Base-by-base conservation (phyloP, 35 echinoderm and acorn worm genomes). In the Anneissia japonica region DNA sequence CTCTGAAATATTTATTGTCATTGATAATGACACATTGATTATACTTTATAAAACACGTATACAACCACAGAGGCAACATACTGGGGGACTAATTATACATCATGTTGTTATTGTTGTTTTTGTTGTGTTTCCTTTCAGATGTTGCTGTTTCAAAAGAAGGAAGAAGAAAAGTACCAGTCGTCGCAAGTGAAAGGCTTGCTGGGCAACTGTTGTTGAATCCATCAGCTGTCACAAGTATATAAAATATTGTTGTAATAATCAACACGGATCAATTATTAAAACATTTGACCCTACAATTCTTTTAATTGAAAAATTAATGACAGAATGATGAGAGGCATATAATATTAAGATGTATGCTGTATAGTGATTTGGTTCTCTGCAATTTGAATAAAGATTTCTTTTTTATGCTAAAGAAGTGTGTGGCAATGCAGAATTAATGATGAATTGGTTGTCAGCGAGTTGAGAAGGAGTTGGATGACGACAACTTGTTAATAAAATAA, bases 111-210 rank as follows among this genome's bases (percentile, higher is more conserved):
- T 14, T 32, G 19, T 29, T 9, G 14, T 0, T 34, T 19, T 88
- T 0, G 33, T 82, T 82, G 30, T 83, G 90, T 34, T 74, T 76
- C 93, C 36, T 55, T 38, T 85, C 84, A 94, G 96, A 72, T 99
- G 96, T 91, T 99, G 96, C 82, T 99, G 91, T 46, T 93, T 99
- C 89, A 99, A 93, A 87, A 93, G 96, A 77, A 99, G 93, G 88
- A 99, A 94, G 86, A 99, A 99, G 82, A 99, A 99, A 92, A 84
- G 89, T 26, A 41, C 81, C 0, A 87, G 80, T 46, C 79, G 92
- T 34, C 82, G 96, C 11, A 99, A 99, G 79, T 81, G 79, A 81
- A 36, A 14, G 32, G 21, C 4, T 64, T 12, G 19, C n/a, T n/a
- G n/a, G n/a, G n/a, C n/a, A n/a, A n/a, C n/a, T n/a, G 26, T 23